Conservation (phyloP, 2,888 invertebrate genomes). For the Onthophagus sagittarius region DNA sequence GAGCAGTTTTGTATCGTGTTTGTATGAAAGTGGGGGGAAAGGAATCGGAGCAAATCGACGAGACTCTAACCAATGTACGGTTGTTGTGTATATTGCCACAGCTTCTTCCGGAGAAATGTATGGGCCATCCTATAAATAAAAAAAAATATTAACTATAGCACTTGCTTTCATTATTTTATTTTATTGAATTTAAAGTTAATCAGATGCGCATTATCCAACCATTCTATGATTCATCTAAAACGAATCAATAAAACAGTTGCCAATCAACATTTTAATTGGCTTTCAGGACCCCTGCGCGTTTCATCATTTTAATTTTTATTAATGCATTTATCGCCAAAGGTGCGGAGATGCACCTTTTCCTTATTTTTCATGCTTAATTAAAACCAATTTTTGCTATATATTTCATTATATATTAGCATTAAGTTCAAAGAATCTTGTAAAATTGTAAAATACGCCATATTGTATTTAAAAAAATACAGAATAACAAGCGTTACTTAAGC, state of each 20-base stretch:
- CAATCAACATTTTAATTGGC: background rate
- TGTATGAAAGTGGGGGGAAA: conserved; percentile 98
- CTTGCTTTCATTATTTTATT: no score
- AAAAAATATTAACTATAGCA: conserved; percentile 11
- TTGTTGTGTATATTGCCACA: conserved; percentile 99
- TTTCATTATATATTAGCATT: no score
- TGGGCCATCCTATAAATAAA: conserved; percentile 76
- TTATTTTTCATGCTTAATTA: no score
- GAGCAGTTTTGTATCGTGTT: conserved; percentile 97
- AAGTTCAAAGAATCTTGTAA: no score
- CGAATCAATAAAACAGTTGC: background rate
- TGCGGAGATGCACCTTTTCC: no score
- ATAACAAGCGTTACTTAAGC: no score
- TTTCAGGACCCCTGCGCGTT: background rate
- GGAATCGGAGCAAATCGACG: conserved; percentile 98
- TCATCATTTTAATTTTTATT: background rate
- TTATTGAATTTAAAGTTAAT: background rate
- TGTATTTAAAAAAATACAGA: no score
- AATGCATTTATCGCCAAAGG: no score
- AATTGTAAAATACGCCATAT: no score
- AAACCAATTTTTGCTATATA: no score
- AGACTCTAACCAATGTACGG: conserved; percentile 99
- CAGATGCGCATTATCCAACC: background rate
- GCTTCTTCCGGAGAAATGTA: conserved; percentile 99
- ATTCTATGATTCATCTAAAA: background rate